Conservation (phyloP, 2,797 vertebrate species). For the Cossypha niveicapilla region DNA sequence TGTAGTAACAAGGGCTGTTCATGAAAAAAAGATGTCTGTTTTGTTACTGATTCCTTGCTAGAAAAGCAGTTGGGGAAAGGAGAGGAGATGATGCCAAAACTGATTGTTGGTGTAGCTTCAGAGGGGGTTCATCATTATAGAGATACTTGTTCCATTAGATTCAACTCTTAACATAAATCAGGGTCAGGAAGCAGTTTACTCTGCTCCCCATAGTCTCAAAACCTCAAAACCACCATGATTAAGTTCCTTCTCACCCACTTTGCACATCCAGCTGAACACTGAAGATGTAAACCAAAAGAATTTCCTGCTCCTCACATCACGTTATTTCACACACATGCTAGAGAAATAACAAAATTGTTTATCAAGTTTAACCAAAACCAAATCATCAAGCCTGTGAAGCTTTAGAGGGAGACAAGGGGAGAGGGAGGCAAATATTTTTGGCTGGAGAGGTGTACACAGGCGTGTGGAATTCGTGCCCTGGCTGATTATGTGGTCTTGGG, state of each 20-base stretch:
- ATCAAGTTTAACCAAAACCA: neutral
- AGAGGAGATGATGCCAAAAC: neutral
- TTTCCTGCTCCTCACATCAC: conserved; percentile 2
- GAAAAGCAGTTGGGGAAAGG: neutral
- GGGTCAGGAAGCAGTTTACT: conserved; percentile 1
- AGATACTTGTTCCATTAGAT: neutral
- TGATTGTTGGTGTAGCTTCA: neutral
- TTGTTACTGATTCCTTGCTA: neutral
- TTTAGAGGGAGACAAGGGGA: neutral
- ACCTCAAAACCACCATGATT: conserved; percentile 26
- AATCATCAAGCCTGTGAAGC: neutral
- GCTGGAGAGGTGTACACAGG: neutral
- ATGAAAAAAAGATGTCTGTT: conserved; percentile 33
- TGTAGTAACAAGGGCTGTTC: conserved; percentile 5
- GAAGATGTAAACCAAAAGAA: conserved; percentile 12
- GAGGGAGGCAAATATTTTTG: neutral
- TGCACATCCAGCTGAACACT: neutral
- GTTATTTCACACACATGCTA: neutral
- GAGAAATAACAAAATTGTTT: neutral
- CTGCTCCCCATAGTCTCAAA: conserved; percentile 14
- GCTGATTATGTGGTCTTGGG: neutral
- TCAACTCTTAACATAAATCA: neutral
- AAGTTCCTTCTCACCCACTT: conserved; percentile 44
- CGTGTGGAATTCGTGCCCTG: rapidly evolving
- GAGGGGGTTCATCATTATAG: neutral